Evolutionary conservation across 2,888 invertebrate species (phyloP), one percentile per base, ranked within the genome.

Genomic region (Chrysomela aeneicollis): DNA sequence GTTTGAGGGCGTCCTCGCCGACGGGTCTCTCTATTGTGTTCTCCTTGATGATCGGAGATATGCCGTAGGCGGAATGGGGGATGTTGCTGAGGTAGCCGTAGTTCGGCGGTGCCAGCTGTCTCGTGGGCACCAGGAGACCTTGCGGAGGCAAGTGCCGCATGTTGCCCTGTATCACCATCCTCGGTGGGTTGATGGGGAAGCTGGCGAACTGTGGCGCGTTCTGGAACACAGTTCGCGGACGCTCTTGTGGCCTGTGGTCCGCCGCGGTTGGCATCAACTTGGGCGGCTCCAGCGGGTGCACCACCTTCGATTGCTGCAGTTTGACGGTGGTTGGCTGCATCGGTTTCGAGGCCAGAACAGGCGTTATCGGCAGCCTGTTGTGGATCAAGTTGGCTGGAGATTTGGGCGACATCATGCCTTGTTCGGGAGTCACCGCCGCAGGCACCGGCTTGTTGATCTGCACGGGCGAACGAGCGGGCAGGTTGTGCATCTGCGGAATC

Each of bases 261-360:
- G 74, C 68, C n/a, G 75, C 68, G n/a, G 77, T 67, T 12, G 77
- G 71, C 12, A 77, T 77, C 60, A 79, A 67, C 66, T 79, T 78
- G 15, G 78, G 77, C 46, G 78, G 77, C 69, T 81, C 79, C 8
- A 78, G 71, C 42, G 76, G 65, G 63, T 79, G 79, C 4, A 80
- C 81, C 17, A 78, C 68, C 19, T 74, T 81, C 1, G 83, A 74
- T 68, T 83, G 83, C 55, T 82, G 82, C 42, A 83, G 70, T 60
- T 81, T 72, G 32, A 82, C 79, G 63, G 85, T 86, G 61, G 84
- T 85, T 0, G 85, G 78, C 77, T 83, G 86, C 37, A 87, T 76
- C 67, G 87, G 86, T 79, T 88, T 88, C 5, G 87, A 82, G 72
- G 86, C 86, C 72, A 88, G 80, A 22, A 88, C 85, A 42, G 88